Evolutionary conservation across 2,888 invertebrate genomes (phyloP).

Genomic region (Erpobdella octoculata): DNA sequence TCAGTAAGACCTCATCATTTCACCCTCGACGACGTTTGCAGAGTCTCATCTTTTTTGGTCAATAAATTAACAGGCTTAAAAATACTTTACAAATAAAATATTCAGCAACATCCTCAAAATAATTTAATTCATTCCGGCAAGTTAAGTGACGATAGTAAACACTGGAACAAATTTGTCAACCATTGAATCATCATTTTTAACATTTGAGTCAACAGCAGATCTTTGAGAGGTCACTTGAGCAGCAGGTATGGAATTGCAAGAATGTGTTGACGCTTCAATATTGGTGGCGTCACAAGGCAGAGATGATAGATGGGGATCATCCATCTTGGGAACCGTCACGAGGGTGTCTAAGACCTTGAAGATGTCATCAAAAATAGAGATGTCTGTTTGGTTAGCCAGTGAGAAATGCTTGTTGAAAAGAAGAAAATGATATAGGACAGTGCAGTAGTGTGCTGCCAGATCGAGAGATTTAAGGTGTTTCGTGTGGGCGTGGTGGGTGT

Average conservation of each 20-base stretch:
- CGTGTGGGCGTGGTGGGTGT: conserved; percentile 11
- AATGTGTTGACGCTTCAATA: no score
- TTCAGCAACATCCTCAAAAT: not conserved
- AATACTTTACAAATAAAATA: not conserved
- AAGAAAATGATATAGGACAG: conserved; percentile 15
- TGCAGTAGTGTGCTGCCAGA: conserved; percentile 7
- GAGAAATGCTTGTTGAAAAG: conserved; percentile 16
- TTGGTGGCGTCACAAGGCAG: not conserved
- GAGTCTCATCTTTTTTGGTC: no score
- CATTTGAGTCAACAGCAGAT: not conserved
- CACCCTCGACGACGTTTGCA: not conserved
- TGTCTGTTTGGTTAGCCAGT: not conserved
- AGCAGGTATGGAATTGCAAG: not conserved
- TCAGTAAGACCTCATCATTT: not conserved
- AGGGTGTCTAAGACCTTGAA: not conserved
- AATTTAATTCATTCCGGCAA: not conserved
- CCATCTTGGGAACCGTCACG: not conserved
- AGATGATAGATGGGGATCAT: not conserved
- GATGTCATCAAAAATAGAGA: conserved; percentile 13
- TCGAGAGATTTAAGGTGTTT: not conserved
- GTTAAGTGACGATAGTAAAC: conserved; percentile 21
- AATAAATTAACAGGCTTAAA: no score
- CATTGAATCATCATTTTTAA: not conserved
- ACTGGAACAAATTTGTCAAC: conserved; percentile 16
- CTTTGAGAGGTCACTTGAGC: not conserved